A percentile compares a stretch with the other conserved stretches of the same genome.
Evolutionary conservation across 2,797 vertebrate genomes (phyloP).

Genomic region (Thalassophryne amazonica): DNA sequence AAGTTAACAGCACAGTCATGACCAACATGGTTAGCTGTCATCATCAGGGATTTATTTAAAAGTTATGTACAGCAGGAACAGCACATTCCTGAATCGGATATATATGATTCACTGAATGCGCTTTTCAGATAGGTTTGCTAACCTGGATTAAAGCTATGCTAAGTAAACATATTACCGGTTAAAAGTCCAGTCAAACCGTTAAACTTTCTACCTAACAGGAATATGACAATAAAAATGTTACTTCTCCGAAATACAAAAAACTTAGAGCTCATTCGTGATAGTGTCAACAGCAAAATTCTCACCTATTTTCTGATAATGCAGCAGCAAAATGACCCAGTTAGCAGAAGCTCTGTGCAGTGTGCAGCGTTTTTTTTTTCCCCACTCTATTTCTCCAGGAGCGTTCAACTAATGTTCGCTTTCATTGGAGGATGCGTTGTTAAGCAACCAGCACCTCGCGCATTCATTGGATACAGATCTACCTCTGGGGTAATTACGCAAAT

Average conservation of each 20-base stretch:
- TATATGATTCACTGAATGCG: too few relatives aligned
- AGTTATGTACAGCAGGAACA: too few relatives aligned
- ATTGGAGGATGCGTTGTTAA: slow-evolving; percentile 67
- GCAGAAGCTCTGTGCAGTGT: background rate
- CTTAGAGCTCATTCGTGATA: background rate
- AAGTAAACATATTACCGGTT: slow-evolving; percentile 31
- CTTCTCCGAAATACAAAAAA: background rate
- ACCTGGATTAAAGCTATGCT: slow-evolving; percentile 3
- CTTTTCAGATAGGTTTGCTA: too few relatives aligned
- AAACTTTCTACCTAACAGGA: too few relatives aligned
- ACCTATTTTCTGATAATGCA: background rate
- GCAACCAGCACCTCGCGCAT: slow-evolving; percentile 55
- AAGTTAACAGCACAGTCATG: too few relatives aligned
- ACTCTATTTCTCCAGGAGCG: slow-evolving; percentile 25
- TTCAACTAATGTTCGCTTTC: slow-evolving; percentile 41
- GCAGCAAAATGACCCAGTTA: background rate
- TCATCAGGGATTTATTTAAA: too few relatives aligned
- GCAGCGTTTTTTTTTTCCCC: slow-evolving; percentile 38
- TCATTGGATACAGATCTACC: slow-evolving; percentile 56
- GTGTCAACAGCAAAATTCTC: background rate
- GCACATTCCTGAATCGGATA: too few relatives aligned
- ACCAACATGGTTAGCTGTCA: too few relatives aligned
- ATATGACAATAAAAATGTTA: background rate
- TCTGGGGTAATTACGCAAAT: slow-evolving; percentile 35
- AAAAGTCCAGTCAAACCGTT: too few relatives aligned